Evolutionary conservation across 1,140 invertebrate genomes (phyloP).

Genomic region (Saccostrea cuccullata): DNA sequence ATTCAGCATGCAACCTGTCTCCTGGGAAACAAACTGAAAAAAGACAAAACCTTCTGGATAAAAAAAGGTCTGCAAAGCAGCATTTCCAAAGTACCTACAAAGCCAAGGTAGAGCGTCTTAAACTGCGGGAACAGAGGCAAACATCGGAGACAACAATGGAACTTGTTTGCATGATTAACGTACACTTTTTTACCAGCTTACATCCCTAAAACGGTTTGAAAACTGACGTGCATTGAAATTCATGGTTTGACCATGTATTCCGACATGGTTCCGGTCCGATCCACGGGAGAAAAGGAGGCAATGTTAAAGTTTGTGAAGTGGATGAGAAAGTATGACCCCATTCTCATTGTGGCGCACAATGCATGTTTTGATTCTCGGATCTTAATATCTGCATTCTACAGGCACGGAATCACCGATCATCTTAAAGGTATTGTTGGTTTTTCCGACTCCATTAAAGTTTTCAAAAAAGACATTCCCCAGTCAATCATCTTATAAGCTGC

Average conservation of each 20-base stretch:
- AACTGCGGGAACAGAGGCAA: background rate
- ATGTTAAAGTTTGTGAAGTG: no score
- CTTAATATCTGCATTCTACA: background rate
- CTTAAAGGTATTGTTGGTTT: background rate
- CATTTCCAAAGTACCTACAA: background rate
- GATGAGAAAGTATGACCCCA: no score
- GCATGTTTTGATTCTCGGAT: no score
- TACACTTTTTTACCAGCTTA: no score
- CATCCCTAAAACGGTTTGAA: background rate
- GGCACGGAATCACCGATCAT: background rate
- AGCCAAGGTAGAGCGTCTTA: background rate
- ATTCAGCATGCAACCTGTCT: no score
- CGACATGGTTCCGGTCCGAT: background rate
- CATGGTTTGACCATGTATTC: background rate
- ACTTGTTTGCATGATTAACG: no score
- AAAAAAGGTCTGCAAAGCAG: background rate
- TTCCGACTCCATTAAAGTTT: background rate
- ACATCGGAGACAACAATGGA: background rate
- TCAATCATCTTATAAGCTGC: no score
- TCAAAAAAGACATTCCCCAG: background rate
- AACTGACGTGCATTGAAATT: background rate
- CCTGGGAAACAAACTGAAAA: no score
- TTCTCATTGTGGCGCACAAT: no score
- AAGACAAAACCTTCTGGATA: no score
- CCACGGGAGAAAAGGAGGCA: background rate